These are phyloP conservation scores for Galleria mellonella DNA, from an alignment of 1,140 invertebrate species.

Conservation along the genomic window DNA sequence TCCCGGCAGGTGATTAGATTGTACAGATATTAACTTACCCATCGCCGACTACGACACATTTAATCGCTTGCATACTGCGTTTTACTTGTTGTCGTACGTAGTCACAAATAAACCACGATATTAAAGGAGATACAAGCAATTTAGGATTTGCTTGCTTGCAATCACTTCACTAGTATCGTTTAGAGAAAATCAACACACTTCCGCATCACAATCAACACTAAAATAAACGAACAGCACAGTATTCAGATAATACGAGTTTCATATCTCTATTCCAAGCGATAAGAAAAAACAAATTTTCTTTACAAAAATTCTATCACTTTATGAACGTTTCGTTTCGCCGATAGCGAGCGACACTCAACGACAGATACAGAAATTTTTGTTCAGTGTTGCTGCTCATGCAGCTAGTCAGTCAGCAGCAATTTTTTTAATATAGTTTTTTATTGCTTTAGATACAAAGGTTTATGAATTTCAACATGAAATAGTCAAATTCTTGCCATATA, in stretches of 20 bases:
- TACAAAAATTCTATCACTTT: slow-evolving; percentile 33
- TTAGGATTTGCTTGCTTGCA: slow-evolving; percentile 10
- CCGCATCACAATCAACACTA: slow-evolving; percentile 46
- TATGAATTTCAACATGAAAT: too few species aligned
- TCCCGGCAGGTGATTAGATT: not conserved
- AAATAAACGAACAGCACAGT: slow-evolving; percentile 38
- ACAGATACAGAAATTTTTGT: not conserved
- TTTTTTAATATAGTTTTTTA: too few species aligned
- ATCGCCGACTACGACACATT: slow-evolving; percentile 96
- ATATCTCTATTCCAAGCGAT: slow-evolving; percentile 44
- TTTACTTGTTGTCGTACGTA: slow-evolving; percentile 35
- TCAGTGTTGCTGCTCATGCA: too few species aligned
- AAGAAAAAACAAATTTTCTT: slow-evolving; percentile 36
- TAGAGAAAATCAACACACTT: slow-evolving; percentile 48
- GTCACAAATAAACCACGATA: slow-evolving; percentile 53
- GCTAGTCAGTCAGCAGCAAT: not conserved
- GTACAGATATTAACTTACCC: slow-evolving; percentile 80
- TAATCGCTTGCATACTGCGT: slow-evolving; percentile 90
- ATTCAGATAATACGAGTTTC: slow-evolving; percentile 47
- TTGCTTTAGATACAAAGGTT: too few species aligned
- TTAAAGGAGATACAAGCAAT: slow-evolving; percentile 39
- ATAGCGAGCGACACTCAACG: not conserved
- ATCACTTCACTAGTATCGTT: slow-evolving; percentile 52
- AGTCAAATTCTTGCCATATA: too few species aligned
- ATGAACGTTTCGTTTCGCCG: slow-evolving; percentile 38